Evolutionary conservation across 2,888 invertebrate species (phyloP).

Genomic region (Drosophila anomelani): DNA sequence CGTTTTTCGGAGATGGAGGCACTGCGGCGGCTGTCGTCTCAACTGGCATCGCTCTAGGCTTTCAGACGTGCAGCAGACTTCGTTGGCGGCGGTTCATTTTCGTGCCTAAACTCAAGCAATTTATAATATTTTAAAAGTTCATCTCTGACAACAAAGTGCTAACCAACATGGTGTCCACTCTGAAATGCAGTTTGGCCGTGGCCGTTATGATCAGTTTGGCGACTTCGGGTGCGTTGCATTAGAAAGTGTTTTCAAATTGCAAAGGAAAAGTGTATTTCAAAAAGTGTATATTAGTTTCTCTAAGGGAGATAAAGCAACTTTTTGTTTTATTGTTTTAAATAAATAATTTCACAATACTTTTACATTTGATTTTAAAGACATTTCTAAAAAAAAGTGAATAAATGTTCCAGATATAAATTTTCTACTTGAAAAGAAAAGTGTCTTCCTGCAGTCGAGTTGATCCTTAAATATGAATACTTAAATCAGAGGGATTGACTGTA

Average conservation of each 20-base stretch:
- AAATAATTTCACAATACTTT: background rate
- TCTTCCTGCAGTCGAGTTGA: background rate
- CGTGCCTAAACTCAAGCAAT: slow-evolving; percentile 5
- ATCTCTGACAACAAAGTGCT: background rate
- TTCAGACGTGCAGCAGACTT: slow-evolving; percentile 75
- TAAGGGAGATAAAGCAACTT: background rate
- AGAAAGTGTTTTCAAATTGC: slow-evolving; percentile 6
- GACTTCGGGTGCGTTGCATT: slow-evolving; percentile 59
- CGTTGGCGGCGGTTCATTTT: slow-evolving; percentile 53
- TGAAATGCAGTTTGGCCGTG: slow-evolving; percentile 72
- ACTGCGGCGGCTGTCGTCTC: background rate
- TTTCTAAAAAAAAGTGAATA: background rate
- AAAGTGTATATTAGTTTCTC: too few relatives aligned
- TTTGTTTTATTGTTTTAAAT: background rate
- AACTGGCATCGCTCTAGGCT: slow-evolving; percentile 15
- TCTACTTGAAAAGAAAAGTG: too few relatives aligned
- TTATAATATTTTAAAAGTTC: background rate
- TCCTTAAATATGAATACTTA: background rate
- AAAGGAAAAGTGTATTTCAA: background rate
- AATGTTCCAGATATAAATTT: too few relatives aligned
- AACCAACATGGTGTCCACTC: slow-evolving; percentile 62
- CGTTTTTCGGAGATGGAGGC: slow-evolving; percentile 3
- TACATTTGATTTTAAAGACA: background rate
- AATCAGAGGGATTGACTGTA: too few relatives aligned
- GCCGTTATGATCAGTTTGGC: slow-evolving; percentile 70